Conservation (phyloP, 2,797 vertebrate species). For the Pitangus sulphuratus region DNA sequence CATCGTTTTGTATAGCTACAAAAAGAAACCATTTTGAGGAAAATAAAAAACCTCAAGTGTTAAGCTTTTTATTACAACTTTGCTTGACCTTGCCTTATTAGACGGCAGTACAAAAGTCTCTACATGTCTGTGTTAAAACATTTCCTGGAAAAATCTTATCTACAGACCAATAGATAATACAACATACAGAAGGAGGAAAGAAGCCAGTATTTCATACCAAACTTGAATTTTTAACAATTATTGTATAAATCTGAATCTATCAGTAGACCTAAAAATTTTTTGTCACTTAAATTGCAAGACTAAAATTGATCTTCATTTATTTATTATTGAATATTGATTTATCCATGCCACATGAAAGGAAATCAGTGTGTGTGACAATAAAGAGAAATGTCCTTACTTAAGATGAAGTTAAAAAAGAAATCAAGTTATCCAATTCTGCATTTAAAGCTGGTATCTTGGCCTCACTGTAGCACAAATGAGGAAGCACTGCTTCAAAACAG, state of each 20-base stretch:
- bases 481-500: background rate
- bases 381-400: background rate
- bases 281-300: background rate
- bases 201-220: background rate
- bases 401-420: background rate
- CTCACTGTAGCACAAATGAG: background rate
- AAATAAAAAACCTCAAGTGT: rapidly evolving
- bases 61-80: background rate
- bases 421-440: background rate
- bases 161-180: background rate
- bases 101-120: background rate
- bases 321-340: background rate
- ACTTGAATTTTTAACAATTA: background rate
- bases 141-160: background rate
- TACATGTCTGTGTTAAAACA: background rate
- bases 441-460: background rate
- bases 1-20: background rate
- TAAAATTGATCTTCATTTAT: background rate
- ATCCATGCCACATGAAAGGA: background rate
- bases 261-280: background rate
- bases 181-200: background rate
- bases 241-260: background rate
- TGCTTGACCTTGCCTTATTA: background rate
- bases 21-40: background rate
- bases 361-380: background rate